Evolutionary conservation across 1,140 invertebrate genomes (phyloP).

Genomic region (Centruroides sculpturatus): DNA sequence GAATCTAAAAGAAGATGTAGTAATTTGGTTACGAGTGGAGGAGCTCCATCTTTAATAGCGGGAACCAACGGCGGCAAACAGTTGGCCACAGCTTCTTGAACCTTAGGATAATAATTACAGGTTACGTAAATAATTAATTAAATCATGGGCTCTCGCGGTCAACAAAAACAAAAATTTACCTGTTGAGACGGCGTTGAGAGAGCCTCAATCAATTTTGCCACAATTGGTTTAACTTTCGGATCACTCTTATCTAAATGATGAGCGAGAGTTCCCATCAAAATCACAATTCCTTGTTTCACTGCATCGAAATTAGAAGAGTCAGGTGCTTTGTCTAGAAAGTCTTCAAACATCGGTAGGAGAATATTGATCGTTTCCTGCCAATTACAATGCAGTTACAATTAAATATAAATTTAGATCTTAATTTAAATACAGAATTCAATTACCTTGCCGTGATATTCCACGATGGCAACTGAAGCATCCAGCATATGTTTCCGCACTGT

Average conservation of each 20-base stretch:
- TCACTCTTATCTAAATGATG: constrained; percentile 85
- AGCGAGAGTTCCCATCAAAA: constrained; percentile 91
- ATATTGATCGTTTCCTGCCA: background rate
- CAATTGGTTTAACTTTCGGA: constrained; percentile 78
- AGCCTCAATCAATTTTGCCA: constrained; percentile 74
- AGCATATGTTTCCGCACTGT: constrained; percentile 80
- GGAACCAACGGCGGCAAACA: constrained; percentile 87
- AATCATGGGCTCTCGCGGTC: too few species aligned
- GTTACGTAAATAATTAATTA: too few species aligned
- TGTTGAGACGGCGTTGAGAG: constrained; percentile 91
- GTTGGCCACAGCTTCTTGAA: constrained; percentile 95
- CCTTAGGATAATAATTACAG: constrained; percentile 35
- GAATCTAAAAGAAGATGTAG: constrained; percentile 77
- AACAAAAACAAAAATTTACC: constrained; percentile 34
- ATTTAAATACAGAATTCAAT: background rate
- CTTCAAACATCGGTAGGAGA: constrained; percentile 73
- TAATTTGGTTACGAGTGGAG: constrained; percentile 71
- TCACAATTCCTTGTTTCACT: constrained; percentile 86
- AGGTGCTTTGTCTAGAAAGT: constrained; percentile 76
- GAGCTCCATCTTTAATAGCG: constrained; percentile 77
- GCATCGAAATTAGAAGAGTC: constrained; percentile 81
- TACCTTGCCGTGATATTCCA: constrained; percentile 65
- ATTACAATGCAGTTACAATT: too few species aligned
- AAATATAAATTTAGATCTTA: too few species aligned
- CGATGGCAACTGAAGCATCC: constrained; percentile 73